Base-by-base conservation (phyloP, 2,888 invertebrate genomes). In the Meiosimyza decipiens region DNA sequence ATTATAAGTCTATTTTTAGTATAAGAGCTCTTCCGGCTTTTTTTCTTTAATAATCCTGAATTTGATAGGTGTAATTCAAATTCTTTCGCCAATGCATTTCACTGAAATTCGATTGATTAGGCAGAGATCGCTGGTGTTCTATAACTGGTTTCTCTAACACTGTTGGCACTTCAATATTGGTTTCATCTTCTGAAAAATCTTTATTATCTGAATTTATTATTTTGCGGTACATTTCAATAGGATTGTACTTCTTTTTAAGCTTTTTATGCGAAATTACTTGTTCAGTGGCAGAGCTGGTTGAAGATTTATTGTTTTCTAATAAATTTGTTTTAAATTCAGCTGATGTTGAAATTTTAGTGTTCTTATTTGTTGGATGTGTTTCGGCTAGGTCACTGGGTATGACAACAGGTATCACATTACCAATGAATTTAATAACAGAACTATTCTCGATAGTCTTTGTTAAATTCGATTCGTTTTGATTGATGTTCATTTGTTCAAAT, bases 71-170 rank as follows among this genome's bases (percentile, higher is more conserved):
- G 69, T 80, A 79, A 77, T 85, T 85, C 69, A 82, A 84, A 72
- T 82, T 86, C 77, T 89, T 87, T 57, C 89, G 85, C 89, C 89
- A 89, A 77, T 89, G 89, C 74, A 88, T 83, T 76, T 87, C 88
- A 72, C 82, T 81, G 57, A 86, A 85, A 77, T 83, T 85, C 16
- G 80, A 82, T 65, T 76, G 77, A 49, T 47, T 71, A 13, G 52
- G 28, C 18, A 62, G 22, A 9, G 49, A 22, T 16, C 68, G 71
- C 55, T 65, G 63, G n/a, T 18, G 57, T 15, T 70, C 74, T 75
- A 22, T 66, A 16, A 40, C 71, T 13, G 75, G 54, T 40, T 52
- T 11, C 13, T 22, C 4, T 12, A 72, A 63, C 52, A 67, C 71
- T 49, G 51, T 22, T 9, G 62, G 57, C 64, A 47, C 77, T 47